Conservation (phyloP, 2,888 invertebrate species). For the Ochropacha duplaris region DNA sequence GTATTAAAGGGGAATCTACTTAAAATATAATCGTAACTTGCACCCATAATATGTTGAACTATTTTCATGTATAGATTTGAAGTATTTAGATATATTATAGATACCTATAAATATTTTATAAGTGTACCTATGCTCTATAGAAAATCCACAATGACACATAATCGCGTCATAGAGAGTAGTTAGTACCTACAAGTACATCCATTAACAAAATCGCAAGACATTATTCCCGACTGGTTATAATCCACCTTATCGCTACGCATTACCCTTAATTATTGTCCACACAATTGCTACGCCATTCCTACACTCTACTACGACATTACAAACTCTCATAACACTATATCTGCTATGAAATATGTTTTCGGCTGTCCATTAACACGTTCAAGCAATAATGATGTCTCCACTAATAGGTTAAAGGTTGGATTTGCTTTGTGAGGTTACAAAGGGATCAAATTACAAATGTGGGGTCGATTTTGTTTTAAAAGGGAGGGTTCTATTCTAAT, state of each 20-base stretch:
- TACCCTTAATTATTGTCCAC: conserved; percentile 74
- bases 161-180: conserved; percentile 24
- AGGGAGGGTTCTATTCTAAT: conserved; percentile 78
- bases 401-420: conserved; percentile 44
- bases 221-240: conserved; percentile 60
- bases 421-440: conserved; percentile 34
- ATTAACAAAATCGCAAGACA: conserved; percentile 68
- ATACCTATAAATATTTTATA: too few species aligned
- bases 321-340: conserved; percentile 74
- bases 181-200: conserved; percentile 37
- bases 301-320: conserved; percentile 69
- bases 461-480: conserved; percentile 70
- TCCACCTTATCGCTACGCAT: conserved; percentile 51
- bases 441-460: conserved; percentile 33
- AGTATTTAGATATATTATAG: background rate
- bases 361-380: conserved; percentile 38
- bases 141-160: conserved; percentile 12
- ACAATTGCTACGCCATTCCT: conserved; percentile 69
- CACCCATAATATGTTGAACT: too few species aligned
- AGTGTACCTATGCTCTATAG: too few species aligned
- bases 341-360: conserved; percentile 72
- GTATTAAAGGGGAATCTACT: conserved; percentile 14
- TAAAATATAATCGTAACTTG: conserved; percentile 3
- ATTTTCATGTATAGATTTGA: background rate
- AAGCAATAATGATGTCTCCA: conserved; percentile 45